Evolutionary conservation across 2,888 invertebrate genomes (phyloP), one percentile per base, ranked within the genome.

Genomic region (Gerosis bhagava): DNA sequence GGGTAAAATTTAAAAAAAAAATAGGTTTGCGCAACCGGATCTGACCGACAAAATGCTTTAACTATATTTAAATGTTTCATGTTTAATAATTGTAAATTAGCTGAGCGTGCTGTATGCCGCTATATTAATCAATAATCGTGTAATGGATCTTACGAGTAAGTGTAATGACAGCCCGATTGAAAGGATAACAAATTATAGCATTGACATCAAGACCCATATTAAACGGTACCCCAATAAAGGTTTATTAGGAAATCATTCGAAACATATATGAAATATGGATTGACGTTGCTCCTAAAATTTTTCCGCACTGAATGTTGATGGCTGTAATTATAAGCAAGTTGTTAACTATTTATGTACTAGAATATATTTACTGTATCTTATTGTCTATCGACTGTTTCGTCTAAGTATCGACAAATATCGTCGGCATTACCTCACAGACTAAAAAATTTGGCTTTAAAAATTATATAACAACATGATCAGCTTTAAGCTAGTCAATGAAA

Each of bases 381-480:
- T 74, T 74, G 79, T 78, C 77, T 83, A 76, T 81, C 53, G 56
- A 81, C 64, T 82, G 80, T 83, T 76, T 81, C 53, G 56, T 81
- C 64, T 82, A 81, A 80, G 76, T 77, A 80, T 78, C 77, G 87
- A 70, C 81, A 63, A 52, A 56, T 56, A 62, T 63, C 69, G 84
- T 83, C 86, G 80, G 73, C 80, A 82, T 83, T 78, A 88, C 82
- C 86, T 81, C 80, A 89, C 89, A 89, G 89, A 89, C 89, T 89
- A 83, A 79, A 47, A 84, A 82, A 88, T 87, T 88, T 89, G 88
- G 89, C 89, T 89, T 89, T 89, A 89, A 89, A 82, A 83, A 34
- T 62, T 62, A 53, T 87, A 84, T 83, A 69, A 83, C 79, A 77
- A 44, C 80, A 80, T 78, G 67, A 82, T 78, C 78, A 80, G 80